These are phyloP conservation scores for Rhinolophus sinicus DNA, from an alignment of 2,113 vertebrate genomes.

Conservation along the genomic window DNA sequence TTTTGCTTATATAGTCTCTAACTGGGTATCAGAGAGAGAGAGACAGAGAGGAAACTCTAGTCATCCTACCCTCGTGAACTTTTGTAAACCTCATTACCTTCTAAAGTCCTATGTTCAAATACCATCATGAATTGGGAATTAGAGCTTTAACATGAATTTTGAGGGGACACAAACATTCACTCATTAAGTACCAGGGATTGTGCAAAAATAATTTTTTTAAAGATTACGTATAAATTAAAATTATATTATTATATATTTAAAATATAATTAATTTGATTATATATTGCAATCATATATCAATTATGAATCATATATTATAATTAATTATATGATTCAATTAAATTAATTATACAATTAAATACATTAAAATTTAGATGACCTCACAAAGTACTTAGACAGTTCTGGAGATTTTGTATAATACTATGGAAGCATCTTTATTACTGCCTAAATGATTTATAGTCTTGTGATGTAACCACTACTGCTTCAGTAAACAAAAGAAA, in stretches of 20 bases:
- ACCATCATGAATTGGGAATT: neutral
- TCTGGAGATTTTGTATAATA: neutral
- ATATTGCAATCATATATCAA: neutral
- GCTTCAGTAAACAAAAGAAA: constrained; percentile 63
- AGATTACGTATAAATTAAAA: neutral
- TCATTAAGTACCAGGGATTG: neutral
- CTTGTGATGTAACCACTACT: neutral
- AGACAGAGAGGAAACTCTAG: neutral
- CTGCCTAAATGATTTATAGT: constrained; percentile 11
- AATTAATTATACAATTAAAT: neutral
- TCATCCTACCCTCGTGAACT: neutral
- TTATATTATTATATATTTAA: neutral
- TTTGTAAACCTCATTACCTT: neutral
- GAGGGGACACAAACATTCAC: neutral
- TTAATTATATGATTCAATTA: neutral
- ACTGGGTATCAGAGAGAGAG: neutral
- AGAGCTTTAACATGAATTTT: neutral
- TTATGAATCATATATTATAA: neutral
- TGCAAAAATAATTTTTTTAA: neutral
- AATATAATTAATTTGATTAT: neutral
- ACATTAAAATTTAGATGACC: neutral
- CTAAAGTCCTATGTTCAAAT: neutral
- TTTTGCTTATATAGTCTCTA: neutral
- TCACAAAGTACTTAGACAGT: neutral
- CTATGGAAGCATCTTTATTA: constrained; percentile 34